Evolutionary conservation across 2,888 invertebrate genomes (phyloP), one percentile per base, ranked within the genome.

Genomic region (Epirrhoe alternata): DNA sequence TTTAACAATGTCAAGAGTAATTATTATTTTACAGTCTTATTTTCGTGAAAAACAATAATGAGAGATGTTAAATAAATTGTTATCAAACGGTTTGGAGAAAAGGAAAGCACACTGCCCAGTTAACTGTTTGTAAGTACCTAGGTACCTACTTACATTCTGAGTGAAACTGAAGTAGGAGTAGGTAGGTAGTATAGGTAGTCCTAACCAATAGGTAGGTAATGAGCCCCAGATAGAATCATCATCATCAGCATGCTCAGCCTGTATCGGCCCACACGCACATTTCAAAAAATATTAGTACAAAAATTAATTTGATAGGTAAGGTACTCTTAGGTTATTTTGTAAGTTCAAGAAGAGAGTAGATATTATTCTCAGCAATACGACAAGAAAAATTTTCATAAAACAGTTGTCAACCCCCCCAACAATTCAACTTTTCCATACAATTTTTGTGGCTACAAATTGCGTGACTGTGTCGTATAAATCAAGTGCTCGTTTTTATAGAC

Each of bases 401-500:
- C 68, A 69, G 79, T 84, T 81, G 72, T 16, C 50, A 16, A 67
- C 71, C 77, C 71, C 3, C 81, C 47, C 33, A 16, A 59, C 66
- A 70, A 73, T 24, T 70, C 72, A 74, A 74, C 64, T 75, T 73
- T 80, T 77, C 74, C 74, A 75, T 80, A 79, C 75, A 79, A 83
- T 86, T 86, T 87, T 81, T 83, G 77, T 76, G 24, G 71, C 73
- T 42, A 55, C 71, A 64, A 73, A 70, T 83, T 69, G 82, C 87
- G 86, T 87, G 87, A 82, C 78, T 73, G 74, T 55, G 60, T 55
- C 68, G 72, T 75, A 80, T 87, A 86, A 86, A 86, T 87, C 86
- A 86, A 71, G 74, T 70, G 72, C 72, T 69, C 56, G 79, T 88
- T 88, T 88, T 86, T 86, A 86, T 86, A 85, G 84, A 72, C 66